phyloP scores from a whole-genome alignment of 1,140 invertebrate species.

The Carposina sasakii region DNA sequence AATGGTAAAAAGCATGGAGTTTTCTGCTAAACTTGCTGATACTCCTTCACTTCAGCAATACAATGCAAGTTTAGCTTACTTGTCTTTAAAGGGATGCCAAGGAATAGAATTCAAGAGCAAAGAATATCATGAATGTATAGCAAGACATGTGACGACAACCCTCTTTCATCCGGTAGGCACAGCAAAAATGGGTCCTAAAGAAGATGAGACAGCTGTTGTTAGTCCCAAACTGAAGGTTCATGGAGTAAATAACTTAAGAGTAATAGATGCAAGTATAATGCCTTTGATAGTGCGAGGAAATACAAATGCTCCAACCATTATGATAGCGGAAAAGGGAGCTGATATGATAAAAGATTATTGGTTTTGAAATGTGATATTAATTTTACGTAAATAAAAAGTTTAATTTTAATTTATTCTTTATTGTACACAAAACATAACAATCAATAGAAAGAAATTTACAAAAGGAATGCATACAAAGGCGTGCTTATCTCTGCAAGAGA shows the following conservation, averaged over 20 bases:
- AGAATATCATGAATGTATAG: background rate
- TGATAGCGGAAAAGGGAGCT: conserved; percentile 86
- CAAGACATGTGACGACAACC: background rate
- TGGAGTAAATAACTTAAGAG: conserved; percentile 79
- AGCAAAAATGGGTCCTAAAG: background rate
- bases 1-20: background rate
- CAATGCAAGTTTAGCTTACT: background rate
- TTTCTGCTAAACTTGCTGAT: background rate
- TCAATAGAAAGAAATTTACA: no score
- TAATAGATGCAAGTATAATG: conserved; percentile 89
- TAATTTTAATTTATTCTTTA: no score
- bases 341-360: conserved; percentile 79
- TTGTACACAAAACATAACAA: no score
- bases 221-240: conserved; percentile 82
- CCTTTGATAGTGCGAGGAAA: conserved; percentile 83
- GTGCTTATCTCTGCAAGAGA: no score
- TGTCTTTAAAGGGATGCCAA: background rate
- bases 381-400: no score
- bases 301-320: conserved; percentile 85
- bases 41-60: background rate
- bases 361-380: no score
- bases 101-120: background rate
- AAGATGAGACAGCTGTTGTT: conserved; percentile 75
- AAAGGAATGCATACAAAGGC: no score
- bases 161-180: background rate